Evolutionary conservation across 2,113 vertebrate genomes (phyloP).

Genomic region (Isurus oxyrinchus): DNA sequence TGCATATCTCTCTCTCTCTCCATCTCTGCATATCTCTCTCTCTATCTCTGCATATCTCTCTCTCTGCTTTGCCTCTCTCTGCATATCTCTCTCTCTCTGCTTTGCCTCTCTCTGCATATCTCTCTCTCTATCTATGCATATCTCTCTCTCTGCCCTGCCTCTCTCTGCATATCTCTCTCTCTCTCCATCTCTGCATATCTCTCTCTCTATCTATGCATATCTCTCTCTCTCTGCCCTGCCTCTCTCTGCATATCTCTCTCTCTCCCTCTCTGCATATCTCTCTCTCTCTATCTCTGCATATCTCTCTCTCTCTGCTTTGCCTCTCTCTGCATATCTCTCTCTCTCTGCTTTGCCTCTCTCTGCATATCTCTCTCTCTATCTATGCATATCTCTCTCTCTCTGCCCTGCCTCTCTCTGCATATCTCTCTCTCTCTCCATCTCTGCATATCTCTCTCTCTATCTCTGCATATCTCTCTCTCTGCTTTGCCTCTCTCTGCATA

Average conservation of each 20-base stretch:
- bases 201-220: neutral
- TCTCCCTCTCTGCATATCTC: neutral
- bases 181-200: neutral
- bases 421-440: neutral
- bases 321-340: neutral
- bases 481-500: neutral
- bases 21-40: neutral
- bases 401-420: neutral
- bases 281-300: too few species aligned
- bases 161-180: neutral
- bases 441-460: neutral
- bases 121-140: too few species aligned
- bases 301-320: neutral
- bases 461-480: too few species aligned
- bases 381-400: too few species aligned
- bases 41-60: too few species aligned
- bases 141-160: too few species aligned
- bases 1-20: neutral
- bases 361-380: too few species aligned
- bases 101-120: neutral
- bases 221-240: neutral
- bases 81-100: neutral
- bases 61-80: neutral
- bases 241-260: too few species aligned
- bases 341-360: too few species aligned